These are phyloP conservation scores for Alloplasta piceator DNA, from an alignment of 2,888 invertebrate genomes.

Conservation along the genomic window DNA sequence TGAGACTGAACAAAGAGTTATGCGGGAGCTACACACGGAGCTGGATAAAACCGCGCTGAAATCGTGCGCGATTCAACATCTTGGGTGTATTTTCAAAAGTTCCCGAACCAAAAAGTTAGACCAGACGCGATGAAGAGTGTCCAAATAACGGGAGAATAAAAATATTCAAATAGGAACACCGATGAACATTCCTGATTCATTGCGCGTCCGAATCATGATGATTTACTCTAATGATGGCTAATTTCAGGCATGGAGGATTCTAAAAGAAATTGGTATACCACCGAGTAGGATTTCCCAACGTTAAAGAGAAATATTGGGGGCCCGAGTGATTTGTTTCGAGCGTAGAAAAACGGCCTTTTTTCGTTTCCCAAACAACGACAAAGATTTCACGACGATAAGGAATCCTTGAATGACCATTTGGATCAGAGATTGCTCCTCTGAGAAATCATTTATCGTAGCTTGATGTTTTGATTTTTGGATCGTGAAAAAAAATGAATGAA, in stretches of 20 bases:
- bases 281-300: background rate
- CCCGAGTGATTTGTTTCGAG: slow-evolving; percentile 11
- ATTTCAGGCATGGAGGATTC: background rate
- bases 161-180: background rate
- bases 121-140: background rate
- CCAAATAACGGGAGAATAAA: background rate
- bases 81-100: background rate
- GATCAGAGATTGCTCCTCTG: slow-evolving; percentile 41
- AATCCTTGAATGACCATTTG: slow-evolving; percentile 35
- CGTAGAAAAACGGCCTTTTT: background rate
- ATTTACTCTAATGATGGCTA: background rate
- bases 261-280: background rate
- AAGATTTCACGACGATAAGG: slow-evolving; percentile 32
- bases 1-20: background rate
- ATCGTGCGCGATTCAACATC: background rate
- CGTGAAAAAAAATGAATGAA: no score
- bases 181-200: background rate
- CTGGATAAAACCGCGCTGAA: no score
- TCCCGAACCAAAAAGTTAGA: background rate
- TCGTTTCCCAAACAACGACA: slow-evolving; percentile 9
- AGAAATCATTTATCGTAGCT: slow-evolving; percentile 26
- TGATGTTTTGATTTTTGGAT: background rate
- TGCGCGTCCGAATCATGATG: background rate
- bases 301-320: background rate
- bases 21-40: background rate